A percentile compares a stretch with the other conserved stretches of the same genome.
Evolutionary conservation across 2,797 vertebrate genomes (phyloP).

Genomic region (Scarus forsteni): DNA sequence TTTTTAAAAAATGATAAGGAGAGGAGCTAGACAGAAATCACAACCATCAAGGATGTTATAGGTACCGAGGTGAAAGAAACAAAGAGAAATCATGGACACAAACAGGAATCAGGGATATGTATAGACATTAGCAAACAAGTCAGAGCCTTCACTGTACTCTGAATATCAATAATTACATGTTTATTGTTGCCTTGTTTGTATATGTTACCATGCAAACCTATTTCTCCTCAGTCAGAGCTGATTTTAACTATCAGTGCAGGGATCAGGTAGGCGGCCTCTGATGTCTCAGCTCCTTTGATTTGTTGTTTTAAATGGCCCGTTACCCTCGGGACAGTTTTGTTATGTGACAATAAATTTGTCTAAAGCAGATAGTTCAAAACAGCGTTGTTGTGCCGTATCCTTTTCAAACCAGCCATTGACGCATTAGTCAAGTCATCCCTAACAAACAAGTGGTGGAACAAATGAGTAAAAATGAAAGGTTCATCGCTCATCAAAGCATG

Average conservation of each 20-base stretch:
- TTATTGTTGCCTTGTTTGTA: not conserved
- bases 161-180: not conserved
- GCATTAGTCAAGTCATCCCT: slow-evolving; percentile 53
- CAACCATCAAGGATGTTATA: no score
- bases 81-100: no score
- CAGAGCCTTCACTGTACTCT: not conserved
- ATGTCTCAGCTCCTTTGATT: slow-evolving; percentile 13
- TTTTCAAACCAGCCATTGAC: slow-evolving; percentile 51
- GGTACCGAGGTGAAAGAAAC: no score
- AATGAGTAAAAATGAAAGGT: slow-evolving; percentile 64
- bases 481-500: slow-evolving; percentile 62
- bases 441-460: slow-evolving; percentile 60
- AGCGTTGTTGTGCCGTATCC: slow-evolving; percentile 28
- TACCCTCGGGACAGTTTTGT: slow-evolving; percentile 39
- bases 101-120: no score
- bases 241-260: slow-evolving; percentile 8
- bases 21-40: no score
- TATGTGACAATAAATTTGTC: slow-evolving; percentile 24
- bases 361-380: slow-evolving; percentile 35
- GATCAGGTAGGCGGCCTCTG: slow-evolving; percentile 7
- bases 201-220: not conserved
- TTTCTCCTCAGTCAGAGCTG: not conserved
- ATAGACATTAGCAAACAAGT: no score
- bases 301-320: slow-evolving; percentile 14
- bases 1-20: no score